Base-by-base conservation (phyloP, 37 sponge, comb jelly and placozoan species). In the Halichondria panicea region DNA sequence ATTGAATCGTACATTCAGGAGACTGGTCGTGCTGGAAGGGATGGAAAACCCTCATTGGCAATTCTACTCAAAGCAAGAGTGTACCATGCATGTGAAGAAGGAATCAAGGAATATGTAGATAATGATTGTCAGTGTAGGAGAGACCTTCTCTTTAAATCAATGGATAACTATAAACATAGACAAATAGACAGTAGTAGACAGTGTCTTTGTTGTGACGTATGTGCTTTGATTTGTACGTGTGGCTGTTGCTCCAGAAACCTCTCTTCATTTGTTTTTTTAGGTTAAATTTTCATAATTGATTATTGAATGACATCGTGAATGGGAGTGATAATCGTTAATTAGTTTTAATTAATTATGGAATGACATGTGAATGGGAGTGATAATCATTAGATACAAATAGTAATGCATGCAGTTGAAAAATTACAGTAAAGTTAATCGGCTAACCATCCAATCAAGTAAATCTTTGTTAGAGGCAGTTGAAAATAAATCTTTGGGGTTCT, bases 1-100 rank as follows among this genome's bases (percentile, higher is more conserved):
- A 43, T 81, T 21, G 72, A 61, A 18, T 21, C 24, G 13, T 81
- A 81, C 38, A 41, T 81, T 25, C 81, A 70, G 52, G 81, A 81
- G 44, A 72, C 64, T 25, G 81, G 81, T 31, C 43, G 72, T 31
- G 72, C 56, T 34, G 65, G 81, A 24, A 42, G 81, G 35, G 73
- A 81, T 37, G 66, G 73, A 12, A 15, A 12, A 22, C 53, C 68
- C 48, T 40, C 67, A 42, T 25, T 66, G 37, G 68, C 78, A 18
- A 11, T 48, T 15, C 52, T 48, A 48, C 52, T 48, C 52, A 24
- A 6, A 45, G 6, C 22, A 15, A 4, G n/a, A 33, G n/a, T 43
- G 0, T 62, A 24, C 43, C 37, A n/a, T n/a, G n/a, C n/a, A n/a
- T n/a, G n/a, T n/a, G 28, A 18, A 24, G 36, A 53, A 28, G 13